Evolutionary conservation across 2,888 invertebrate species (phyloP).

Genomic region (Carcina quercana): DNA sequence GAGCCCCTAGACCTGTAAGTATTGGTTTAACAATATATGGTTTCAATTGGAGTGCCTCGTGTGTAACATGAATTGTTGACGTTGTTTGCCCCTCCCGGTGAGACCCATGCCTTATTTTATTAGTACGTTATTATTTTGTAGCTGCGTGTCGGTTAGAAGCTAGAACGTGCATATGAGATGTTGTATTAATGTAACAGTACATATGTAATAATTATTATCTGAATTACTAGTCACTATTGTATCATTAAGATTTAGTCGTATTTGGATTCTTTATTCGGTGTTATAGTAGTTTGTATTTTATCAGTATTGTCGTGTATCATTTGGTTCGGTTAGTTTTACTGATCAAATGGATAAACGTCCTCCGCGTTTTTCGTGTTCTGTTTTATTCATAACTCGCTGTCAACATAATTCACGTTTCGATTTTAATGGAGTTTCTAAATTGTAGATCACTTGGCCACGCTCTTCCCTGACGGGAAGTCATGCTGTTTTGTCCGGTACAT

Average conservation of each 20-base stretch:
- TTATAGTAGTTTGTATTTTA: conserved; percentile 34
- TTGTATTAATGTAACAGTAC: conserved; percentile 20
- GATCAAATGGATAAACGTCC: too few relatives aligned
- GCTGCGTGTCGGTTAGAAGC: conserved; percentile 38
- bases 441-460: too few relatives aligned
- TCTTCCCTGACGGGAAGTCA: too few relatives aligned
- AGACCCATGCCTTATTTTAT: conserved; percentile 68
- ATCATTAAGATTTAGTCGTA: conserved; percentile 32
- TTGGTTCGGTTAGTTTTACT: too few relatives aligned
- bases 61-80: conserved; percentile 45
- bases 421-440: too few relatives aligned
- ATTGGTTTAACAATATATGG: conserved; percentile 31
- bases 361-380: too few relatives aligned
- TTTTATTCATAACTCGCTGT: too few relatives aligned
- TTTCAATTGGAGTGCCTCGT: conserved; percentile 68
- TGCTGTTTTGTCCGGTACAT: too few relatives aligned
- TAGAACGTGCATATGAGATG: conserved; percentile 27
- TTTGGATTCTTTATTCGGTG: conserved; percentile 42
- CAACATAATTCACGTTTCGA: too few relatives aligned
- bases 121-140: conserved; percentile 48
- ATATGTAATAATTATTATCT: conserved; percentile 12
- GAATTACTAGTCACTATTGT: conserved; percentile 36
- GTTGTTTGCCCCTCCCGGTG: conserved; percentile 65
- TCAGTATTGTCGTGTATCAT: conserved; percentile 29
- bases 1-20: conserved; percentile 26